These are phyloP conservation scores for Trichogramma pretiosum DNA, from an alignment of 1,140 invertebrate species.

Conservation along the genomic window DNA sequence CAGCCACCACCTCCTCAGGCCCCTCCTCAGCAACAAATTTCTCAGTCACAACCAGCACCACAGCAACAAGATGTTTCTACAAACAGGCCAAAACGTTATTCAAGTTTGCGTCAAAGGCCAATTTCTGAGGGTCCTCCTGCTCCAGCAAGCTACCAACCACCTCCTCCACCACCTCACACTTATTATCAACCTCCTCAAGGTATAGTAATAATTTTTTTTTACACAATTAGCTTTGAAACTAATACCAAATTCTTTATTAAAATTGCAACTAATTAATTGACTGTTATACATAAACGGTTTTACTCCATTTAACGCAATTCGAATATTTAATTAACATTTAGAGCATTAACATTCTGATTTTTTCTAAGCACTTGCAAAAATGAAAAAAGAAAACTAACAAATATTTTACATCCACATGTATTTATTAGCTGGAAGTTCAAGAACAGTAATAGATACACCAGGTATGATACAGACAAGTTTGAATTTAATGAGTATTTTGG, in stretches of 20 bases:
- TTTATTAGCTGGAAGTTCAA: slow-evolving; percentile 40
- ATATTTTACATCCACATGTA: slow-evolving; percentile 31
- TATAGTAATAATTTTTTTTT: slow-evolving; percentile 17
- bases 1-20: slow-evolving; percentile 30
- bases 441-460: slow-evolving; percentile 40
- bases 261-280: too few relatives aligned
- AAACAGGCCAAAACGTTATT: slow-evolving; percentile 64
- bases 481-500: too few relatives aligned
- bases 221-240: slow-evolving; percentile 12
- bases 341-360: too few relatives aligned
- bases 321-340: too few relatives aligned
- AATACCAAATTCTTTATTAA: too few relatives aligned
- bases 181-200: slow-evolving; percentile 39
- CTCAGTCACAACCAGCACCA: slow-evolving; percentile 26
- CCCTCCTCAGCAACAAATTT: slow-evolving; percentile 33
- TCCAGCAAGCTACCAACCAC: slow-evolving; percentile 34
- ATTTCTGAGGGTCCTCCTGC: slow-evolving; percentile 29
- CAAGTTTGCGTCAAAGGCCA: slow-evolving; percentile 60
- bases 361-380: too few relatives aligned
- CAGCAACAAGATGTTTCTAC: slow-evolving; percentile 37
- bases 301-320: too few relatives aligned
- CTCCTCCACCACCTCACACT: slow-evolving; percentile 35
- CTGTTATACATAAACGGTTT: too few relatives aligned
- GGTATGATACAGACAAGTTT: too few relatives aligned
- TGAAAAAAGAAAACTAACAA: too few relatives aligned